Evolutionary conservation across 2,113 vertebrate species (phyloP).

Genomic region (Zosterops japonicus): DNA sequence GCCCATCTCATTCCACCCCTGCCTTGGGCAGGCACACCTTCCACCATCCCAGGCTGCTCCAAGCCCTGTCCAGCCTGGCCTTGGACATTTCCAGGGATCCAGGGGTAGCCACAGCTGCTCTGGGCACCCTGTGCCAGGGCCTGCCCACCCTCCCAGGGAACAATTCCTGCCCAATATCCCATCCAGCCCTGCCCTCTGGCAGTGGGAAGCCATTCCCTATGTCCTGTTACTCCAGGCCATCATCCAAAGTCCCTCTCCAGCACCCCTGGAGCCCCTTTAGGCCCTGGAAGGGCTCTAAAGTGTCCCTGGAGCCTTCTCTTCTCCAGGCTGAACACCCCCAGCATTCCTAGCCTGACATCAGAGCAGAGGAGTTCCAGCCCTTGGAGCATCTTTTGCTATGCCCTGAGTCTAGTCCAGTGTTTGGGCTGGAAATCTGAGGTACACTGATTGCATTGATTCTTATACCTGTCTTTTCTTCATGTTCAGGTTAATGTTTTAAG

Average conservation of each 20-base stretch:
- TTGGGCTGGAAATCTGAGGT: not conserved
- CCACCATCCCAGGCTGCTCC: fast-evolving
- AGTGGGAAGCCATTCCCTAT: not conserved
- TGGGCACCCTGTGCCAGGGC: not conserved
- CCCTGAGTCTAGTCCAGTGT: not conserved
- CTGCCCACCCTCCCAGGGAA: not conserved
- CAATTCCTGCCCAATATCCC: not conserved
- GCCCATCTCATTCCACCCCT: fast-evolving
- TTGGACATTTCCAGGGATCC: not conserved
- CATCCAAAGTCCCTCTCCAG: not conserved
- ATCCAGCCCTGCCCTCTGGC: fast-evolving
- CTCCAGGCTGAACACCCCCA: not conserved
- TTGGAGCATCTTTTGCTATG: not conserved
- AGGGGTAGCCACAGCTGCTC: not conserved
- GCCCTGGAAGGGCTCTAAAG: not conserved
- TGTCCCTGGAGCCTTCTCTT: not conserved
- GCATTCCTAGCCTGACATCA: not conserved
- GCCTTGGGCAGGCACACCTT: not conserved
- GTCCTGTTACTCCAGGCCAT: not conserved
- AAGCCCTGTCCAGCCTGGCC: fast-evolving
- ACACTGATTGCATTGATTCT: not conserved
- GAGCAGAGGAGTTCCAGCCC: not conserved
- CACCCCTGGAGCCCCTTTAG: not conserved
- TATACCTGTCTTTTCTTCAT: not conserved
- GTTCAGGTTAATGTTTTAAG: not conserved